Evolutionary conservation across 2,113 vertebrate species (phyloP), one percentile per base, ranked within the genome.

Genomic region (Donacobius atricapilla): DNA sequence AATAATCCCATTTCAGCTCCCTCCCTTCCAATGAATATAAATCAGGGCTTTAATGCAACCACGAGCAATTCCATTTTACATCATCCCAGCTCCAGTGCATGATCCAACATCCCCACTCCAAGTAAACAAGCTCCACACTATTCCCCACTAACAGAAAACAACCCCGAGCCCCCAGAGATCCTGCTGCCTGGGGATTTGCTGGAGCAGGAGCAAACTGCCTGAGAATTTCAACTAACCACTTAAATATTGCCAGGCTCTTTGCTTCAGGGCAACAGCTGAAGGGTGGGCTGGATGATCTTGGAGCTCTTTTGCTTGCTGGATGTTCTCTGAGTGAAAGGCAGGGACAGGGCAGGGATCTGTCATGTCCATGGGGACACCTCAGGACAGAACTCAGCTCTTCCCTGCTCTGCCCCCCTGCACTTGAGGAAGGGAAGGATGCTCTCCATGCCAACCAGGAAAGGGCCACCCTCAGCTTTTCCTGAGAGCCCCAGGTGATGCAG

Each of bases 161-260:
- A 15, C n/a, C 9, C 2, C 2, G 28, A 44, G 39, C 23, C 79
- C 60, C 18, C 20, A 33, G 15, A 16, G n/a, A 10, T 6, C 57
- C 47, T 25, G 48, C 37, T 23, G 48, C 6, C 56, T 9, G 22
- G 31, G 73, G 35, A 58, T 54, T 75, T 76, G 50, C 1, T 51
- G 86, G 12, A 78, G 80, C 1, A 66, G 44, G 4, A 79, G 24
- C 10, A 72, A 93, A 72, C 50, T 70, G 45, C 24, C 28, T 22
- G 27, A 79, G 71, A 79, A 90, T 64, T 66, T 25, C 50, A 70
- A 60, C 23, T 4, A 50, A 57, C 8, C 20, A 16, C 42, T 61
- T 25, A 0, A 14, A 9, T 14, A 30, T 1, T 65, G 40, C 13
- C 51, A 56, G 6, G 7, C 40, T 48, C 53, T 45, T 39, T 2